A percentile compares a stretch with the other conserved stretches of the same genome.
Evolutionary conservation across 2,113 vertebrate species (phyloP).

Genomic region (Poeciliopsis occidentalis): DNA sequence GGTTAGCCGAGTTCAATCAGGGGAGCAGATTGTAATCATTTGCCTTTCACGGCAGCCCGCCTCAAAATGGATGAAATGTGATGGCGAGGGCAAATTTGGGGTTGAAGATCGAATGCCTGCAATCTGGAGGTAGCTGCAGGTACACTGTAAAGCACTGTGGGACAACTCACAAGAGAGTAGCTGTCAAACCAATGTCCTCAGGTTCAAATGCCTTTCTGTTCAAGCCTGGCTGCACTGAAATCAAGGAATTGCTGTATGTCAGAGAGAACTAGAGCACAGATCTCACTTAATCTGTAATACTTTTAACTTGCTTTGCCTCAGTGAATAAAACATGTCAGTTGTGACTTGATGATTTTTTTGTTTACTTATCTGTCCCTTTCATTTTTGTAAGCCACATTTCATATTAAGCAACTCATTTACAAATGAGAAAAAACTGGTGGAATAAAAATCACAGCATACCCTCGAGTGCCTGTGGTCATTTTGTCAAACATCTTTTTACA

Average conservation of each 20-base stretch:
- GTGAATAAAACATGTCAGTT: constrained; percentile 32
- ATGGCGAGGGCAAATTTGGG: constrained; percentile 46
- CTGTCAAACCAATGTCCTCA: constrained; percentile 40
- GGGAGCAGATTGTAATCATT: constrained; percentile 60
- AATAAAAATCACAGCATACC: neutral
- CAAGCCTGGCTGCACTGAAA: constrained; percentile 29
- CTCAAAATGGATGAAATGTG: constrained; percentile 54
- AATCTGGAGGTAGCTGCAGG: constrained; percentile 50
- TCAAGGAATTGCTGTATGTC: constrained; percentile 13
- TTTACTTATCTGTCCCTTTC: neutral
- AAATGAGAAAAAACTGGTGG: neutral
- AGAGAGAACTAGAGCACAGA: constrained; percentile 6
- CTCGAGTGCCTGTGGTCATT: constrained; percentile 15
- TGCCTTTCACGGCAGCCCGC: constrained; percentile 47
- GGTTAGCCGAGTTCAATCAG: constrained; percentile 51
- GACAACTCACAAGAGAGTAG: constrained; percentile 39
- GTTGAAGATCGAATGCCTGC: constrained; percentile 49
- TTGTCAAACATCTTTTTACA: constrained; percentile 11
- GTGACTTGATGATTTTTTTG: neutral
- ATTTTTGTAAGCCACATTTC: neutral
- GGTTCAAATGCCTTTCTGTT: constrained; percentile 37
- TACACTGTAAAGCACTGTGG: constrained; percentile 40
- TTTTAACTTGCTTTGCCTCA: constrained; percentile 19
- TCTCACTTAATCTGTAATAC: constrained; percentile 20
- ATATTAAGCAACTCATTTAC: neutral